Base-by-base conservation (phyloP, 1,140 invertebrate genomes). In the Mya arenaria region DNA sequence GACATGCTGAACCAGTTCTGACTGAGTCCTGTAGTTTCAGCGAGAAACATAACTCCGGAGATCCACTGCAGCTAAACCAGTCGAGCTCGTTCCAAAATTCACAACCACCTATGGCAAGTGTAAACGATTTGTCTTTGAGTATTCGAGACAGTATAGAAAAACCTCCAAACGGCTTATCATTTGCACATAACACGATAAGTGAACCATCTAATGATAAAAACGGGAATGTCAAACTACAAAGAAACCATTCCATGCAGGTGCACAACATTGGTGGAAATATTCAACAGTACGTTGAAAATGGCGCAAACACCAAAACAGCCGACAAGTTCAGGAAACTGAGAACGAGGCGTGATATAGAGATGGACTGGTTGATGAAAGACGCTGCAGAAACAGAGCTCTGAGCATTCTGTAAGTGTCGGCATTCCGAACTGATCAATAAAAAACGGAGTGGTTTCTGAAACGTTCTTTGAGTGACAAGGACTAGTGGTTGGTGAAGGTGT, bases 321-420 rank as follows among this genome's bases (percentile, higher is more conserved):
- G 44, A 60, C 62, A 69, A 68, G 30, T 68, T 80, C 19, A 23
- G 52, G 6, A 17, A 71, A 17, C 28, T 80, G 6, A 23, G 77
- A 23, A 71, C 41, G 2, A 69, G 77, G 23, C 48, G 77, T 3
- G 77, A 80, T 80, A 41, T 66, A 37, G 77, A 80, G 62, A 80
- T 80, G 77, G 77, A 69, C 19, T 80, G 77, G 77, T 34, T 80
- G 68, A 69, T 80, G 65, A 80, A 36, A 48, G 77, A 80, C 17
- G 77, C 77, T n/a, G 77, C 77, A 4, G 77, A 80, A 80, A 80
- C 77, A 1, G 77, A 80, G 58, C 48, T 80, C 23, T 80, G 65
- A 80, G n/a, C n/a, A n/a, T n/a, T n/a, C n/a, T n/a, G n/a, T n/a
- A n/a, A n/a, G n/a, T n/a, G n/a, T n/a, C n/a, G n/a, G n/a, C n/a